phyloP scores from a whole-genome alignment of 2,797 vertebrate genomes.

The Champsocephalus gunnari region DNA sequence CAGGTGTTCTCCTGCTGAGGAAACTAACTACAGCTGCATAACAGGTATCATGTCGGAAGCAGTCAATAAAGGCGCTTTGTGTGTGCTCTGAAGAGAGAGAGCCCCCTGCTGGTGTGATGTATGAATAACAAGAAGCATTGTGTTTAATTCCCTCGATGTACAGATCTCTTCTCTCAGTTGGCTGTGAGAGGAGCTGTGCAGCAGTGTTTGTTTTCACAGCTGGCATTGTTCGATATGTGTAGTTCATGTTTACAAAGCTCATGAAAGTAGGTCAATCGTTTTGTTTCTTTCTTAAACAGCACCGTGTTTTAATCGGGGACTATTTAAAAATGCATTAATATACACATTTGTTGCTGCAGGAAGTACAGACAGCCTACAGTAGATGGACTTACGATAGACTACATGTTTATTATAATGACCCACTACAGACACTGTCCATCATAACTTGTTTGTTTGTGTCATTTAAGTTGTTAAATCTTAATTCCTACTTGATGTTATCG shows the following conservation, averaged over 20 bases:
- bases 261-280: background rate
- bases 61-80: no score
- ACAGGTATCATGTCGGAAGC: conserved; percentile 17
- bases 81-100: conserved; percentile 5
- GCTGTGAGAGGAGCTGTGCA: conserved; percentile 32
- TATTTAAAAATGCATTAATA: background rate
- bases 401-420: background rate
- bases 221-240: background rate
- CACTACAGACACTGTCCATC: background rate
- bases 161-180: background rate
- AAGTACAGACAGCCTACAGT: background rate
- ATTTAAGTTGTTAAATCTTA: conserved; percentile 31
- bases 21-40: conserved; percentile 44
- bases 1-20: conserved; percentile 27
- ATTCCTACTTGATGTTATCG: conserved; percentile 28
- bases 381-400: background rate
- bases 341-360: background rate
- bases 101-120: conserved; percentile 57
- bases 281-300: background rate
- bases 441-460: conserved; percentile 21
- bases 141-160: background rate
- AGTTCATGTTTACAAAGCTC: background rate
- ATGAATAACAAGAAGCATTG: conserved; percentile 1
- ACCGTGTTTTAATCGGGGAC: no score
- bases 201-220: conserved; percentile 36